Evolutionary conservation across 2,113 vertebrate species (phyloP).

Genomic region (Dasyprocta punctata): DNA sequence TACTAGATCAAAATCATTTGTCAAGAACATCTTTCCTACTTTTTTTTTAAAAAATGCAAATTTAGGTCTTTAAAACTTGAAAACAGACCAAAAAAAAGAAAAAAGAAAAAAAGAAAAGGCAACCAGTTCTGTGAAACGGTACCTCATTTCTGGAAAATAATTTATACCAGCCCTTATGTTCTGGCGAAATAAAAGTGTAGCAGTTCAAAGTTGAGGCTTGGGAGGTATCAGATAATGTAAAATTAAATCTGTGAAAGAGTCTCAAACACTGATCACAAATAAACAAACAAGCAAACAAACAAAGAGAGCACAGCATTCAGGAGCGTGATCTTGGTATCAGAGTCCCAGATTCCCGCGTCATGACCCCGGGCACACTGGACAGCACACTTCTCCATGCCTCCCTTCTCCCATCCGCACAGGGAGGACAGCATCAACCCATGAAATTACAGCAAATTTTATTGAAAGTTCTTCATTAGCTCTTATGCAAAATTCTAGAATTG

Average conservation of each 20-base stretch:
- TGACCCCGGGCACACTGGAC: neutral
- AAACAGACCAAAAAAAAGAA: constrained; percentile 93
- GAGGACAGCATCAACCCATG: neutral
- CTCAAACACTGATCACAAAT: constrained; percentile 94
- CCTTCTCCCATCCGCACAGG: neutral
- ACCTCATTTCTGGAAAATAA: constrained; percentile 96
- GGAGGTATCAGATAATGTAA: constrained; percentile 92
- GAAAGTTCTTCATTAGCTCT: neutral
- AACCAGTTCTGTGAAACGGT: constrained; percentile 99
- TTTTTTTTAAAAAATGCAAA: constrained; percentile 93
- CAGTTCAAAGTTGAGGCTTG: constrained; percentile 84
- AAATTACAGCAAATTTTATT: neutral
- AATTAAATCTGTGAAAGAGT: constrained; percentile 94
- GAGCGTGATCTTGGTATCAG: neutral
- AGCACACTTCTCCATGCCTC: neutral
- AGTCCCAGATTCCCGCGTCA: neutral
- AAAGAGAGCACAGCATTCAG: neutral
- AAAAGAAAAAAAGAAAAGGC: constrained; percentile 90
- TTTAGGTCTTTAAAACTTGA: constrained; percentile 98
- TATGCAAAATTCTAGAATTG: neutral
- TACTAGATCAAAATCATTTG: constrained; percentile 93
- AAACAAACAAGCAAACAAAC: constrained; percentile 84
- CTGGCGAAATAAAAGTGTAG: constrained; percentile 84
- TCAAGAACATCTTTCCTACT: constrained; percentile 93
- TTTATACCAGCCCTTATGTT: constrained; percentile 92